Percentiles rank a stretch among this genome's conserved stretches.
These are phyloP conservation scores for Ophion costatus DNA, from an alignment of 2,888 invertebrate species.

Conservation along the genomic window DNA sequence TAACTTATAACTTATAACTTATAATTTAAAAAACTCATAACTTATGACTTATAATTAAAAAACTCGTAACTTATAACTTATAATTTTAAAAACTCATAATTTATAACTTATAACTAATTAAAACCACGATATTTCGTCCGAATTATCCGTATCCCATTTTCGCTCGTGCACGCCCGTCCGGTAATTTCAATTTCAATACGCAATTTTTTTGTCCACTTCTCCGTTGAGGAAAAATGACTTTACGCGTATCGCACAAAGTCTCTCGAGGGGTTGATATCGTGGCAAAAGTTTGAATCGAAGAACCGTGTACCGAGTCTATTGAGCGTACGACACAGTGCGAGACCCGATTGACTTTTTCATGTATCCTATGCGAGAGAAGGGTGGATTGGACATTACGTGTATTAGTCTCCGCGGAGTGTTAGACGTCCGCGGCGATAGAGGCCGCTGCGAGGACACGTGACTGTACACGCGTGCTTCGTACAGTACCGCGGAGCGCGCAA, in stretches of 20 bases:
- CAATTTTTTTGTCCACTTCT: too few relatives aligned
- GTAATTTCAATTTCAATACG: background rate
- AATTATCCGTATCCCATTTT: too few relatives aligned
- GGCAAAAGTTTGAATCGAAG: constrained; percentile 16
- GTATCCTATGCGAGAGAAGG: constrained; percentile 4
- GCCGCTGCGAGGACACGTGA: constrained; percentile 55
- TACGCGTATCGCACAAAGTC: background rate
- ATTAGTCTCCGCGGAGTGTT: constrained; percentile 59
- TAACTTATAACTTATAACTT: too few relatives aligned
- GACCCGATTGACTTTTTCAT: constrained; percentile 45
- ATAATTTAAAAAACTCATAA: too few relatives aligned
- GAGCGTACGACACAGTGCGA: background rate
- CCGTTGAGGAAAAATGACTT: background rate
- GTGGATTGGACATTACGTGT: constrained; percentile 38
- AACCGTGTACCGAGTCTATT: constrained; percentile 9
- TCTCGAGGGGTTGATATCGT: constrained; percentile 5
- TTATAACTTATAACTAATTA: too few relatives aligned
- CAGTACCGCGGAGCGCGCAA: constrained; percentile 5
- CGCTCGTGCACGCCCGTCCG: too few relatives aligned
- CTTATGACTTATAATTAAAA: too few relatives aligned
- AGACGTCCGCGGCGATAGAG: constrained; percentile 24
- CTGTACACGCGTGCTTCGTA: constrained; percentile 14
- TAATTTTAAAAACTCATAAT: too few relatives aligned
- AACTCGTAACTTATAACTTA: too few relatives aligned
- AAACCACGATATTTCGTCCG: too few relatives aligned